Base-by-base conservation (phyloP, 1,140 invertebrate genomes). In the Thalassaphorura encarpata region DNA sequence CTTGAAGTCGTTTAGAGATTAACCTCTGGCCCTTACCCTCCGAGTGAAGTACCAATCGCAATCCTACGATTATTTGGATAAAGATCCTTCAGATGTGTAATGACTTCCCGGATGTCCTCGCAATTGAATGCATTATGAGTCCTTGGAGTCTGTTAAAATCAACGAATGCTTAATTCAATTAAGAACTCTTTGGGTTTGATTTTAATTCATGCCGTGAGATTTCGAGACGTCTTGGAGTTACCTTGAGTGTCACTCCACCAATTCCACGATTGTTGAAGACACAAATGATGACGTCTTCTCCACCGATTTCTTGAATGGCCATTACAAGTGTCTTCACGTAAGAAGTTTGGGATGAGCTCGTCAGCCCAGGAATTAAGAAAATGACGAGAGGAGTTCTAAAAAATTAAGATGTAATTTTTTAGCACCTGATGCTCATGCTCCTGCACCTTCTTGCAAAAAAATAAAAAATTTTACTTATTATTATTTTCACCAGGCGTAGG, bases 41-140 rank as follows among this genome's bases (percentile, higher is more conserved):
- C 88, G 72, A 91, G 82, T n/a, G 87, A 90, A 57, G 91, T 81
- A 23, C 87, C 88, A 4, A 79, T 80, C 15, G 82, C 87, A 45
- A 83, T 80, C 36, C 90, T 71, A 52, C 80, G 81, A 21, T 78
- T 76, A 63, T 76, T 70, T 1, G 82, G 82, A 67, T 79, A 73
- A 28, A 70, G 72, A 51, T 71, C 72, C 36, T 76, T 77, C 52
- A 90, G 80, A 69, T 87, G 80, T n/a, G 76, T 72, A 24, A 91
- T 71, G 51, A 86, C 86, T 72, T 84, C 81, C 3, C 77, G 75
- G 47, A 90, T 73, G 73, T 92, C 89, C 58, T 84, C 85, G 68
- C 77, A 80, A 70, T 88, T 86, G 29, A 84, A 74, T 31, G 86
- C 88, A 71, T 83, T 87, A 71, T 91, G 91, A 26, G 85, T 80